phyloP scores from a whole-genome alignment of 2,113 vertebrate species.

The Sakesphorus luctuosus region DNA sequence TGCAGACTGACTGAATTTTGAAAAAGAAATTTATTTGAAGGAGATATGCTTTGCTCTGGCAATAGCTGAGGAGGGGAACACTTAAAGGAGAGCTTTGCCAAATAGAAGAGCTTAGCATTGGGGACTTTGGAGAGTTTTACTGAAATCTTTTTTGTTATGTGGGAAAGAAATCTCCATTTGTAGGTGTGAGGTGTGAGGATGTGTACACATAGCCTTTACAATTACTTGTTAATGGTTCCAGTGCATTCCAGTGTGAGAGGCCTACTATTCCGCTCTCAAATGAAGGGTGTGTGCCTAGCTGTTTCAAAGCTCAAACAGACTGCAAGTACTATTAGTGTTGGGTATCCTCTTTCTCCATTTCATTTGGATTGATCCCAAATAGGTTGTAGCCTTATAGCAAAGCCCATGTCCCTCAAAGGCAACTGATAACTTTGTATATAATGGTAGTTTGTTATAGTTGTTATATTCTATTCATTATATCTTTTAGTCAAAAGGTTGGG shows the following conservation, averaged over 20 bases:
- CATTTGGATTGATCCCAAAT: background rate
- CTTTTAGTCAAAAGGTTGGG: background rate
- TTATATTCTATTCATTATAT: background rate
- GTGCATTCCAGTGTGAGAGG: background rate
- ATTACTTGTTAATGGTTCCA: background rate
- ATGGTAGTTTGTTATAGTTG: background rate
- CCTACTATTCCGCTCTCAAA: background rate
- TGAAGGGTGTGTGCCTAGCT: rapidly evolving
- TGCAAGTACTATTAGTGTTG: background rate
- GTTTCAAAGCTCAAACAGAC: background rate
- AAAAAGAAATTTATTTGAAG: background rate
- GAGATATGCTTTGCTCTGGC: background rate
- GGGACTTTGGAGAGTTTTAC: background rate
- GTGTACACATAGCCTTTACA: background rate
- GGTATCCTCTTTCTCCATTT: background rate
- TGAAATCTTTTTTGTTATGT: background rate
- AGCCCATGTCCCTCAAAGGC: background rate
- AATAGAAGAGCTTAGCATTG: background rate
- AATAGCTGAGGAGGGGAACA: background rate
- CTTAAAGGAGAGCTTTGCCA: background rate
- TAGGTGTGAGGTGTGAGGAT: background rate
- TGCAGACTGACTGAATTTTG: background rate
- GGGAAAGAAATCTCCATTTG: background rate
- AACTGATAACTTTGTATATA: background rate
- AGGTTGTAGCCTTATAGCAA: background rate